A percentile compares a stretch with the other conserved stretches of the same genome.
Conservation (phyloP, 2,113 vertebrate species). For the Chaenogobius annularis region DNA sequence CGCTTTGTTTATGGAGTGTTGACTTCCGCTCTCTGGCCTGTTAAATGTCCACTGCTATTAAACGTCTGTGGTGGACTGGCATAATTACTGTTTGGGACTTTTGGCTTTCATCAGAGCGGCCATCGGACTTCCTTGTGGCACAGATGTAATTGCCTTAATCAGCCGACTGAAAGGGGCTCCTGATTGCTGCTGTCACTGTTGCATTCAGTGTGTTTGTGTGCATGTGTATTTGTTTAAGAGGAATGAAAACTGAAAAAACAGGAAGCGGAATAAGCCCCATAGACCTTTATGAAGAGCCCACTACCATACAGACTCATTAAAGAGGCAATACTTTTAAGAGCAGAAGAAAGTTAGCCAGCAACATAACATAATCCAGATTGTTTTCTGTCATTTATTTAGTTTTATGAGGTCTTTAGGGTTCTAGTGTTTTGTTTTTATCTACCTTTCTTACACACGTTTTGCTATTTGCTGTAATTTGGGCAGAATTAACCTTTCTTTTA, state of each 20-base stretch:
- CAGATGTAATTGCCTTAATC: conserved; percentile 60
- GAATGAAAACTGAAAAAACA: conserved; percentile 35
- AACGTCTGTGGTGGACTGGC: conserved; percentile 30
- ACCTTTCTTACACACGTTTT: too few relatives aligned
- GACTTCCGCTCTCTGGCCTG: conserved; percentile 33
- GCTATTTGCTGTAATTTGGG: too few relatives aligned
- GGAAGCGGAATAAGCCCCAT: conserved; percentile 51
- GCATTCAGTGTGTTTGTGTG: conserved; percentile 41
- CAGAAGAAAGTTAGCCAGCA: background rate
- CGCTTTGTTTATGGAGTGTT: conserved; percentile 30
- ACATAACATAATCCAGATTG: background rate
- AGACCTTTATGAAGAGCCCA: conserved; percentile 22
- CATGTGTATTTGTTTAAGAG: conserved; percentile 23
- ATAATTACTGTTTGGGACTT: conserved; percentile 47
- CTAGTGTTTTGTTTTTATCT: too few relatives aligned
- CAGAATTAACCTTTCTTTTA: too few relatives aligned
- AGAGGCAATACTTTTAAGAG: background rate
- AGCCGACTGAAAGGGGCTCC: conserved; percentile 37
- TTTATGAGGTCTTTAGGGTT: background rate
- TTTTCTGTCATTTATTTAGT: background rate
- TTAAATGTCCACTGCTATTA: conserved; percentile 48
- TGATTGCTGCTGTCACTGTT: conserved; percentile 50
- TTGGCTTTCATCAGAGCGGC: conserved; percentile 64
- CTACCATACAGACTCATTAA: background rate
- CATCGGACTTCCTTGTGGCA: conserved; percentile 58